Evolutionary conservation across 2,113 vertebrate genomes (phyloP).

Genomic region (Hepsetus odoe): DNA sequence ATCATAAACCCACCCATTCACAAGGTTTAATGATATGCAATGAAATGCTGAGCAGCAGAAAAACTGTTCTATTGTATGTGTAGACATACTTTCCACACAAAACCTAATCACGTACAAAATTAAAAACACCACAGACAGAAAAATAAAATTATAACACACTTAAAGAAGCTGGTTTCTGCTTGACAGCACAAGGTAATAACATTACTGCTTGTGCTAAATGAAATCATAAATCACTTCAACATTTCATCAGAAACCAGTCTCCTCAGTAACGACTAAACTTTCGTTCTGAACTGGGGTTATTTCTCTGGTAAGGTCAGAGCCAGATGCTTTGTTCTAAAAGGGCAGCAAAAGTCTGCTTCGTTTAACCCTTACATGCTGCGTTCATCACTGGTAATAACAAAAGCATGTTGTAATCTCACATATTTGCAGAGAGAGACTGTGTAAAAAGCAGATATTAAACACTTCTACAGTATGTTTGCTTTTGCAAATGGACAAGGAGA

Average conservation of each 20-base stretch:
- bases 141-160: too few species aligned
- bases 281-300: background rate
- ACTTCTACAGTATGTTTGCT: too few species aligned
- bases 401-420: too few species aligned
- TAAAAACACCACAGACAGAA: background rate
- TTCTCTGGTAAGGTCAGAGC: too few species aligned
- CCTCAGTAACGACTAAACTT: background rate
- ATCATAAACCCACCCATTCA: constrained; percentile 5
- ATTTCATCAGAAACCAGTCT: background rate
- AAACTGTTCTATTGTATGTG: constrained; percentile 52
- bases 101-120: background rate
- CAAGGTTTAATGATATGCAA: constrained; percentile 27
- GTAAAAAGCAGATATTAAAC: too few species aligned
- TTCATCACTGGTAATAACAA: background rate
- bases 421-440: too few species aligned
- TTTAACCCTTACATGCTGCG: background rate
- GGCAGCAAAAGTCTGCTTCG: background rate
- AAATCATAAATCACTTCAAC: background rate
- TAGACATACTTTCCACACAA: constrained; percentile 7
- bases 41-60: constrained; percentile 67
- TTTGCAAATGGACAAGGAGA: too few species aligned
- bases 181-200: background rate
- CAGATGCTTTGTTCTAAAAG: background rate
- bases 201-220: background rate
- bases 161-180: background rate